Evolutionary conservation across 2,888 invertebrate genomes (phyloP).

Genomic region (Nomada fucata): DNA sequence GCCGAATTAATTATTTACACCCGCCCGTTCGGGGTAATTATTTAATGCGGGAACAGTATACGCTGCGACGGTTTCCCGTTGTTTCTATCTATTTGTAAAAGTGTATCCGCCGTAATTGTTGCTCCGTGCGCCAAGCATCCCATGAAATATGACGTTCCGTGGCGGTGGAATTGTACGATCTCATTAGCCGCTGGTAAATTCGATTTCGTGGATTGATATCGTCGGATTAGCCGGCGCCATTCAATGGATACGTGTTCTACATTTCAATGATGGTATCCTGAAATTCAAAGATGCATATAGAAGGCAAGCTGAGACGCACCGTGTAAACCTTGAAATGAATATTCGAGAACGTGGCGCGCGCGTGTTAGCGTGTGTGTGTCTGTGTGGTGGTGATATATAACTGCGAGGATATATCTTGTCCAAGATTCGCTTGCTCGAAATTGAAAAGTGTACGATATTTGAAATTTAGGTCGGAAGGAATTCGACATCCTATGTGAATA

Average conservation of each 20-base stretch:
- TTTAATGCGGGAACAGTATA: constrained; percentile 40
- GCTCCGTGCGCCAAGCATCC: background rate
- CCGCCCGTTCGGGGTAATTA: constrained; percentile 35
- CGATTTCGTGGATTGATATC: background rate
- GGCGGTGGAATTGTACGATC: constrained; percentile 1
- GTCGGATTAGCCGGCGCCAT: background rate
- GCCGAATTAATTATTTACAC: constrained; percentile 52
- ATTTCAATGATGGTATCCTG: background rate
- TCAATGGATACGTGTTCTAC: background rate
- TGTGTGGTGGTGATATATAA: no score
- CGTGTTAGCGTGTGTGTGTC: no score
- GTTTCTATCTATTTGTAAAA: constrained; percentile 29
- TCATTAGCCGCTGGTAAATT: constrained; percentile 13
- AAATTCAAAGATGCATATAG: no score
- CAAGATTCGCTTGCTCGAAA: no score
- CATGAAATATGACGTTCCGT: constrained; percentile 7
- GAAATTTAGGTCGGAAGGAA: no score
- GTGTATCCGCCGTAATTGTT: background rate
- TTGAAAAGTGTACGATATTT: no score
- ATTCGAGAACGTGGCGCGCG: no score
- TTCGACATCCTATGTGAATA: no score
- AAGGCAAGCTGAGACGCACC: no score
- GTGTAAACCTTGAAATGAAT: no score
- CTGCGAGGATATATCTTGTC: no score
- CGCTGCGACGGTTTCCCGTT: background rate